phyloP scores from a whole-genome alignment of 2,888 invertebrate species.

The Habroteleia sp. region DNA sequence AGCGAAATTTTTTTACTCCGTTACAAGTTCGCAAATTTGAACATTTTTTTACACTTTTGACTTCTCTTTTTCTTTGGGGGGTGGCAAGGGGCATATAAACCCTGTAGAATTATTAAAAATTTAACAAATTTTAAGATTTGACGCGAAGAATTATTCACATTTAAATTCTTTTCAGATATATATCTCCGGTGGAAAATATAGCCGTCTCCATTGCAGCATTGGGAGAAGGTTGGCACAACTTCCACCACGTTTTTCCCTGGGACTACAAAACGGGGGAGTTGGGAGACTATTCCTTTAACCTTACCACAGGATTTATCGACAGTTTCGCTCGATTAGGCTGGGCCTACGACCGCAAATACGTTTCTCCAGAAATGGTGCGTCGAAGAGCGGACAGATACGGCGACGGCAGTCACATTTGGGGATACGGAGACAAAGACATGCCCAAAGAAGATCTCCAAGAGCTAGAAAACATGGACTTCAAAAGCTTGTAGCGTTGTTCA shows the following conservation, averaged over 20 bases:
- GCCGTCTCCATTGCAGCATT: slow-evolving; percentile 88
- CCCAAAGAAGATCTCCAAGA: slow-evolving; percentile 83
- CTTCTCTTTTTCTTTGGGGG: no score
- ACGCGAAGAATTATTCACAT: no score
- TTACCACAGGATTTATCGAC: slow-evolving; percentile 91
- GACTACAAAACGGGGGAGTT: slow-evolving; percentile 84
- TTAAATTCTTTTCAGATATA: slow-evolving; percentile 84
- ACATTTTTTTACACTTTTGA: no score
- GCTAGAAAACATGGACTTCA: slow-evolving; percentile 82
- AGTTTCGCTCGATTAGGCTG: slow-evolving; percentile 89
- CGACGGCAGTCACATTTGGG: slow-evolving; percentile 85
- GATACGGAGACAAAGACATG: slow-evolving; percentile 85
- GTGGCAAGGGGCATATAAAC: no score
- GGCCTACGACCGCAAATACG: slow-evolving; percentile 90
- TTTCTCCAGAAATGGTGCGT: slow-evolving; percentile 83
- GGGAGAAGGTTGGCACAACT: slow-evolving; percentile 93
- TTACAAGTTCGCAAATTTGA: no score
- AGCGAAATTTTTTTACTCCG: no score
- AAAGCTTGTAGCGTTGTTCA: slow-evolving; percentile 47
- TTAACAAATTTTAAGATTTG: no score
- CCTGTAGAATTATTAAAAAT: no score
- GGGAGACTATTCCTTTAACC: slow-evolving; percentile 85
- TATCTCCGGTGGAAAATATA: slow-evolving; percentile 88
- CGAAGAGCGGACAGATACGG: slow-evolving; percentile 83
- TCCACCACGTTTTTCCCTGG: slow-evolving; percentile 88